A percentile compares a stretch with the other conserved stretches of the same genome.
Conservation (phyloP, 2,797 vertebrate genomes). For the Salmo trutta region DNA sequence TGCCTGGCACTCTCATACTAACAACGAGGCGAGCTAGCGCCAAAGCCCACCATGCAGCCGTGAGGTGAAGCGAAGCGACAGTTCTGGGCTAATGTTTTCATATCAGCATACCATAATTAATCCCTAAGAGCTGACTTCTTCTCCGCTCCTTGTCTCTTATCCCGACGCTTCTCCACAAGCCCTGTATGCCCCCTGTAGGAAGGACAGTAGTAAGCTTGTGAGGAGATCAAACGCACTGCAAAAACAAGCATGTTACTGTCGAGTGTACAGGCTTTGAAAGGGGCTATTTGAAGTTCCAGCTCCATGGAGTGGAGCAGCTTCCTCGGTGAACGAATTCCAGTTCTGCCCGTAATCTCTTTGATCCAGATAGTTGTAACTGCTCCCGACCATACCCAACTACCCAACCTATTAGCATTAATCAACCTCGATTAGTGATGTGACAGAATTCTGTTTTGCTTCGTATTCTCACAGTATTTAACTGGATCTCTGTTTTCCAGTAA, state of each 20-base stretch:
- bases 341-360: slow-evolving; percentile 30
- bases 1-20: background rate
- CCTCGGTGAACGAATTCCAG: slow-evolving; percentile 26
- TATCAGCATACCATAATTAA: slow-evolving; percentile 45
- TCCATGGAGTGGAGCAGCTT: slow-evolving; percentile 15
- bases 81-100: slow-evolving; percentile 29
- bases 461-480: slow-evolving; percentile 32
- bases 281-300: slow-evolving; percentile 27
- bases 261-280: slow-evolving; percentile 14
- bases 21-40: background rate
- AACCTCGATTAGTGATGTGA: slow-evolving; percentile 31
- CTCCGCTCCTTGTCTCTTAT: slow-evolving; percentile 27
- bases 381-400: background rate
- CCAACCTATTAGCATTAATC: slow-evolving; percentile 45
- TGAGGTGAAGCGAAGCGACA: slow-evolving; percentile 2
- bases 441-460: slow-evolving; percentile 44
- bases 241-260: slow-evolving; percentile 33
- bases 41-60: background rate
- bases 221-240: slow-evolving; percentile 33
- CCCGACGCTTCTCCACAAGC: background rate
- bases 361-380: slow-evolving; percentile 25
- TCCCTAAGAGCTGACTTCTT: slow-evolving; percentile 35
- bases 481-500: slow-evolving; percentile 42
- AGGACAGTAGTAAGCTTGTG: slow-evolving; percentile 31
- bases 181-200: slow-evolving; percentile 33